Base-by-base conservation (phyloP, 2,113 vertebrate species). In the Prionailurus bengalensis region DNA sequence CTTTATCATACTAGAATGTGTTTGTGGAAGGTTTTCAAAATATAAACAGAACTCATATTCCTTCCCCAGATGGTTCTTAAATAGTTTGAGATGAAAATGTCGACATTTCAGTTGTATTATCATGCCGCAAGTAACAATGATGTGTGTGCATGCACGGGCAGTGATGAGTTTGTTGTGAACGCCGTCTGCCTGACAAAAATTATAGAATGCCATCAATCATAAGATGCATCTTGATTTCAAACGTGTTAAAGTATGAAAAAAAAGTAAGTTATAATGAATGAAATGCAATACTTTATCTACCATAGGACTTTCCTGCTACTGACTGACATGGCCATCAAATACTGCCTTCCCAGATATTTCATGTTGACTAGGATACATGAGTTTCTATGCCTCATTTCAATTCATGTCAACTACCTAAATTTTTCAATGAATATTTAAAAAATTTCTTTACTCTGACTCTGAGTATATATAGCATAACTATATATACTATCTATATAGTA, bases 141-240 rank as follows among this genome's bases (percentile, higher is more conserved):
- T 16, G 27, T 4, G 51, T 63, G 10, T 2, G 25, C 39, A 63
- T 36, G 15, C 36, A 73, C 0, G n/a, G 21, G 53, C 58, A 87
- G 3, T 83, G 53, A 91, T 42, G 7, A 33, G 42, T 95, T 95
- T 92, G 89, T 63, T 76, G 15, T 63, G 78, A 89, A 21, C 86
- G 48, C 66, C 73, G 27, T 89, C 42, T 91, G 7, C 8, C 78
- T 33, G 68, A 68, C 15, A 78, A 14, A 89, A 79, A 82, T 84
- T 92, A n/a, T 71, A 95, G n/a, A n/a, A n/a, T 87, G 10, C 11
- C 61, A 58, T 89, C 63, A 83, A 95, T 97, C 90, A 92, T 21
- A 93, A 63, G 53, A 61, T 63, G 61, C 7, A 88, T 81, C 80
- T 79, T 88, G n/a, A 93, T 88, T 85, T 97, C 66, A 85, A 55